Percentiles rank a stretch among this genome's conserved stretches.
Conservation (phyloP, 2,113 vertebrate genomes). For the mouse (Mus musculus) region GRCm39 chr7:36598501-36599000, state of each 20-base stretch:
- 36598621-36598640: rapidly evolving
- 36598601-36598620: not conserved
- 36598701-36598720: not conserved
- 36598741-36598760: not conserved
- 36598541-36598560: rapidly evolving
- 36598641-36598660: not conserved
- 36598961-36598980: not conserved
- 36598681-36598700: not conserved
- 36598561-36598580: not conserved
- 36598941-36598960: not conserved
- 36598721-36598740: rapidly evolving
- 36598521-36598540: rapidly evolving
- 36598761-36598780: not conserved
- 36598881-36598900: rapidly evolving
- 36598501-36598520: rapidly evolving
- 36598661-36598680: not conserved
- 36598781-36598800: not conserved
- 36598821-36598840: not conserved
- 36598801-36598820: not conserved
- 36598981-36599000: not conserved
- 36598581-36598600: not conserved
- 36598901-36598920: rapidly evolving
- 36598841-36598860: not conserved
- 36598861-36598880: not conserved
- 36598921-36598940: not conserved